Percentiles rank a stretch among this genome's conserved stretches.
Conservation (phyloP, 35 echinoderm and acorn worm genomes). For the Stichopus chloronotus region DNA sequence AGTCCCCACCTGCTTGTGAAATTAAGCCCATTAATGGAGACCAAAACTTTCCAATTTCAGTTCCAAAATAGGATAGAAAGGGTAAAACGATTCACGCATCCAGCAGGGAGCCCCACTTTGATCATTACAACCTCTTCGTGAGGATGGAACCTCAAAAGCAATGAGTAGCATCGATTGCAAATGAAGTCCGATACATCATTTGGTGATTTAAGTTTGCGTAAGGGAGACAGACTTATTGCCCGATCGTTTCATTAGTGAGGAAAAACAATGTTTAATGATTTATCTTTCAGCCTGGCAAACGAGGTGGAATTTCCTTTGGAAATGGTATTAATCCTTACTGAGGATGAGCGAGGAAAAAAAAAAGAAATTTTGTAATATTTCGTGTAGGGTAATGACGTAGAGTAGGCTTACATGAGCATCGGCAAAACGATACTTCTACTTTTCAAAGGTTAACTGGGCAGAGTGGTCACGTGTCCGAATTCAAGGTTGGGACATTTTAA, state of each 20-base stretch:
- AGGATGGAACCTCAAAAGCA: background rate
- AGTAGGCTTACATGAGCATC: no score
- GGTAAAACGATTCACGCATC: background rate
- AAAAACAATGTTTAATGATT: constrained; percentile 27
- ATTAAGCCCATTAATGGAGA: background rate
- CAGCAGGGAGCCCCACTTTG: background rate
- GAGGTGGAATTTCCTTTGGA: background rate
- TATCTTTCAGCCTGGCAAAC: background rate
- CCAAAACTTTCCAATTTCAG: background rate
- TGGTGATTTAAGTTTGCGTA: background rate
- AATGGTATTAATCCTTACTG: background rate
- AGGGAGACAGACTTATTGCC: background rate
- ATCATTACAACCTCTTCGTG: background rate
- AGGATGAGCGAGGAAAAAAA: background rate
- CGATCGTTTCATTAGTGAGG: constrained; percentile 1
- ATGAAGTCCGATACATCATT: constrained; percentile 16
- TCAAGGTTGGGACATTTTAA: no score
- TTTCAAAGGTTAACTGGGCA: no score
- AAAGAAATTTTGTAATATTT: no score
- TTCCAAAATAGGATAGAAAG: background rate
- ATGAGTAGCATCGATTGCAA: constrained; percentile 10
- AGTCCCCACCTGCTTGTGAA: background rate
- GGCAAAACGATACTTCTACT: no score
- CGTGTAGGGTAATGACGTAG: no score
- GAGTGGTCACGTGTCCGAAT: no score